Evolutionary conservation across 2,888 invertebrate genomes (phyloP), one percentile per base, ranked within the genome.

Genomic region (Leptopilina myrica): DNA sequence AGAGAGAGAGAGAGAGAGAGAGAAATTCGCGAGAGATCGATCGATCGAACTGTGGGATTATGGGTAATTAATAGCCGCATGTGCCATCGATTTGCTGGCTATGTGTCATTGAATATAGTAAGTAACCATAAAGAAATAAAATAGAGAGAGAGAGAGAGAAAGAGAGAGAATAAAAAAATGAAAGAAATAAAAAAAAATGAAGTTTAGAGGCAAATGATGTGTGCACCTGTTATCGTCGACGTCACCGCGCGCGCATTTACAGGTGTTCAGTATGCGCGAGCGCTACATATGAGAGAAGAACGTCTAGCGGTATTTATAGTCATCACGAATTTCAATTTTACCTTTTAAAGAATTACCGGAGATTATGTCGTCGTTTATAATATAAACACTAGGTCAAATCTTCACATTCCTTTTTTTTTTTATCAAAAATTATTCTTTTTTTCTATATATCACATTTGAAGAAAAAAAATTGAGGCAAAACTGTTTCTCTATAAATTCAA

Each of bases 21-120:
- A 33, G 5, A 11, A 73, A 56, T n/a, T 78, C 53, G 78, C 83
- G 81, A 66, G 7, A 43, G 82, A 79, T 85, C 81, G 81, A 80
- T 80, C 56, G 79, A 83, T 85, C 85, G 81, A 0, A 11, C 49
- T 33, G 43, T 65, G 56, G 43, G 83, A 82, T 80, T 69, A 80
- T 66, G 76, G 76, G 82, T 84, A 87, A 88, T 88, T 88, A 85
- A 88, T 88, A 86, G 85, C 82, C 86, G 79, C 88, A 85, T 85
- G 85, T 87, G 85, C 76, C 79, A 78, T 67, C 79, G 85, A 86
- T 87, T 86, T 81, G 86, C 81, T 85, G 88, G 83, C 86, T 77
- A 65, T 76, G 79, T 81, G 86, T 86, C 85, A 85, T 83, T 85
- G 81, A 79, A 78, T 80, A 75, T 78, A 78, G 81, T 80, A 81